Conservation (phyloP, 2,113 vertebrate species). For the Gallinago undulata region DNA sequence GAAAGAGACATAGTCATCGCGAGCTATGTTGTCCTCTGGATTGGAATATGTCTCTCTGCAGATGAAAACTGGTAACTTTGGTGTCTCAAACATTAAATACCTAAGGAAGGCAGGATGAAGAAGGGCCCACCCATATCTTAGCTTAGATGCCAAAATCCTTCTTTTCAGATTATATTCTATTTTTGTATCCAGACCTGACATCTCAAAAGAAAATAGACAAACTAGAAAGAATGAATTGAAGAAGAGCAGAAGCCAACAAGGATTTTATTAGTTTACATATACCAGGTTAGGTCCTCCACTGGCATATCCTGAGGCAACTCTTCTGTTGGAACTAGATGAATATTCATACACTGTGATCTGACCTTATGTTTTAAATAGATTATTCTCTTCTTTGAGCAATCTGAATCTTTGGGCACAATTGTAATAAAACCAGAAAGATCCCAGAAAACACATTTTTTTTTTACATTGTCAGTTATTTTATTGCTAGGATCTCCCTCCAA, state of each 20-base stretch:
- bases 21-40: background rate
- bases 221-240: background rate
- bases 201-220: background rate
- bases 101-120: background rate
- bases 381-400: background rate
- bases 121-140: background rate
- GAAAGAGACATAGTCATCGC: background rate
- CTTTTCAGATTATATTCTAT: background rate
- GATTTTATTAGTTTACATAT: background rate
- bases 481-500: background rate
- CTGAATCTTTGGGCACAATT: background rate
- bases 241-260: background rate
- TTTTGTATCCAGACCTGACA: background rate
- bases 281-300: background rate
- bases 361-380: background rate
- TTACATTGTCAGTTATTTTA: background rate
- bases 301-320: background rate
- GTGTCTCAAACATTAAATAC: background rate
- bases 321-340: background rate
- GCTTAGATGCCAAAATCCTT: background rate
- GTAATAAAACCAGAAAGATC: background rate
- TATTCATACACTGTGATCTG: background rate
- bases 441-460: background rate
- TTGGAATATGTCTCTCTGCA: background rate
- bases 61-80: background rate